These are phyloP conservation scores for Lipophrys pholis DNA, from an alignment of 2,113 vertebrate genomes.

Conservation along the genomic window DNA sequence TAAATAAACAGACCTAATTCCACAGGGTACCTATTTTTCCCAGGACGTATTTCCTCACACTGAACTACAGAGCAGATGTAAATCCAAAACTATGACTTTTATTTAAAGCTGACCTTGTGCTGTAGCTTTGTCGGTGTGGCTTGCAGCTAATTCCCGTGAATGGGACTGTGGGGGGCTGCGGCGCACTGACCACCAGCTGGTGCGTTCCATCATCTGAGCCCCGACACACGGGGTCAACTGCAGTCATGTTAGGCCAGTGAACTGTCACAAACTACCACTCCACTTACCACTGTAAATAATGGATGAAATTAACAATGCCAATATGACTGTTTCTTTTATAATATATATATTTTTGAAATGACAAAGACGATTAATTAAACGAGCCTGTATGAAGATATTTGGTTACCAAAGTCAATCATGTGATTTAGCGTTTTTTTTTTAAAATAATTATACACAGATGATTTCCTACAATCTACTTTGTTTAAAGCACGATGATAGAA, in stretches of 20 bases:
- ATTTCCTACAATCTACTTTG: conserved; percentile 2
- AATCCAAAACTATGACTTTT: not conserved
- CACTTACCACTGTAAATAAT: not conserved
- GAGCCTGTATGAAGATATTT: too few relatives aligned
- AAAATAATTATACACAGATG: not conserved
- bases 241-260: conserved; percentile 25
- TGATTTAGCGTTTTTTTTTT: not conserved
- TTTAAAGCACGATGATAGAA: not conserved
- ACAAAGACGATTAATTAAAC: too few relatives aligned
- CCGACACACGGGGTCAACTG: conserved; percentile 23
- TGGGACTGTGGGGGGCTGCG: conserved; percentile 50
- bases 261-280: not conserved
- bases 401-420: not conserved
- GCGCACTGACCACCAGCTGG: conserved; percentile 67
- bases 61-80: not conserved
- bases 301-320: not conserved
- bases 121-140: conserved; percentile 38
- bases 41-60: not conserved
- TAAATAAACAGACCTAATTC: conserved; percentile 8
- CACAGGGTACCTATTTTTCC: not conserved
- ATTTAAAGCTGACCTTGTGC: conserved; percentile 2
- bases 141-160: conserved; percentile 68
- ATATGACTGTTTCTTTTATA: conserved; percentile 1
- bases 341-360: not conserved
- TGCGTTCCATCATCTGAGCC: conserved; percentile 69